phyloP scores from a whole-genome alignment of 1,140 invertebrate species.

The Hirudo medicinalis region DNA sequence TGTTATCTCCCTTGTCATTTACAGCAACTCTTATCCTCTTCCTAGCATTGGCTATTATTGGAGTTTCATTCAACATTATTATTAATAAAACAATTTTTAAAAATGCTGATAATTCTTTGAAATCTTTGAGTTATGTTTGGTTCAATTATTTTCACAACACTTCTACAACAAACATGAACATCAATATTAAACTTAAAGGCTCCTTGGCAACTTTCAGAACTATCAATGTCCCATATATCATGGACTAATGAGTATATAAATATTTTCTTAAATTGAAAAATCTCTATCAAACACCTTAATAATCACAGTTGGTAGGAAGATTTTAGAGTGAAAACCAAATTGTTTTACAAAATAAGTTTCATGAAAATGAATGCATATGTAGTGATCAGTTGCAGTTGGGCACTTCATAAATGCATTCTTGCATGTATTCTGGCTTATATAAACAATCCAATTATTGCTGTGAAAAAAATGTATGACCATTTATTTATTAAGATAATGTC shows the following conservation, averaged over 20 bases:
- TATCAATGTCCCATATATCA: no score
- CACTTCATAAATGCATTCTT: neutral
- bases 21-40: no score
- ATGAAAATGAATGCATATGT: neutral
- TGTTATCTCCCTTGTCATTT: no score
- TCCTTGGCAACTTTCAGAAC: no score
- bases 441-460: neutral
- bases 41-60: no score
- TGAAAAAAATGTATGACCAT: no score
- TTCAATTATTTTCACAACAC: neutral
- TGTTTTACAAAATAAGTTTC: neutral
- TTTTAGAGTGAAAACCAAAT: neutral
- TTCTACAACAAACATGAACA: no score
- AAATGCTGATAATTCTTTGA: neutral
- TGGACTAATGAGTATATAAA: neutral
- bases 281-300: no score
- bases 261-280: neutral
- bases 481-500: no score
- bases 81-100: neutral
- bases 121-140: neutral
- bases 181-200: no score
- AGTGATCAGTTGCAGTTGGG: neutral
- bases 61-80: neutral
- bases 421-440: neutral
- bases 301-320: no score